Conservation (phyloP, 2,888 invertebrate species). For the Cataglyphis altisquamis region DNA sequence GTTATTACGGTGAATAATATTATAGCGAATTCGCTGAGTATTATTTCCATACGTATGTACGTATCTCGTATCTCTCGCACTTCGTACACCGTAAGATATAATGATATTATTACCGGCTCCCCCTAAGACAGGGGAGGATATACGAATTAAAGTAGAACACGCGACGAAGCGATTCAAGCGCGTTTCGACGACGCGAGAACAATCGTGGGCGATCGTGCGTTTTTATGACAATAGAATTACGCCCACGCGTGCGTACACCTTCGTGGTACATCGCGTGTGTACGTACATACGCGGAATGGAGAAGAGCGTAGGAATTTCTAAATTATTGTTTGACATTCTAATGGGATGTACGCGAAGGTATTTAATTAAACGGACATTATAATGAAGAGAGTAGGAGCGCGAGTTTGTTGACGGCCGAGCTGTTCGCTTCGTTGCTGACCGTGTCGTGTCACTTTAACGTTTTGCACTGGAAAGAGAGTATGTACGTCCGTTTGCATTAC, state of each 20-base stretch:
- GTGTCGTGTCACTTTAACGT: constrained; percentile 48
- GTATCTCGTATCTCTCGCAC: constrained; percentile 6
- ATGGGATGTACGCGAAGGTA: constrained; percentile 52
- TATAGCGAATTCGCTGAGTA: constrained; percentile 41
- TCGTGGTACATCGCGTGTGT: neutral
- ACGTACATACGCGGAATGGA: neutral
- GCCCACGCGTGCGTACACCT: neutral
- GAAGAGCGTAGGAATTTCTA: constrained; percentile 26
- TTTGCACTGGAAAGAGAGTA: constrained; percentile 36
- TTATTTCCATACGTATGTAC: constrained; percentile 34
- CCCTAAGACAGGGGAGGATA: neutral
- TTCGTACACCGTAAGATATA: constrained; percentile 31
- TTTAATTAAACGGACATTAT: constrained; percentile 66
- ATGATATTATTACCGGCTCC: constrained; percentile 43
- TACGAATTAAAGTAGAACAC: constrained; percentile 9
- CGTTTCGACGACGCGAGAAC: neutral
- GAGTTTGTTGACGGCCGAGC: neutral
- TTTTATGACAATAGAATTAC: constrained; percentile 2
- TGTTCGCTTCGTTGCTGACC: constrained; percentile 30
- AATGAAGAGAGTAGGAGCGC: constrained; percentile 50
- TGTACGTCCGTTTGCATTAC: constrained; percentile 54
- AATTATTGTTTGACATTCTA: constrained; percentile 65
- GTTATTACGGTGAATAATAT: constrained; percentile 49
- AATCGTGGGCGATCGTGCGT: neutral
- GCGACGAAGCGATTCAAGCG: constrained; percentile 3